Percentiles rank a stretch among this genome's conserved stretches.
Conservation (phyloP, 2,888 invertebrate species). For the Blomia tropicalis region DNA sequence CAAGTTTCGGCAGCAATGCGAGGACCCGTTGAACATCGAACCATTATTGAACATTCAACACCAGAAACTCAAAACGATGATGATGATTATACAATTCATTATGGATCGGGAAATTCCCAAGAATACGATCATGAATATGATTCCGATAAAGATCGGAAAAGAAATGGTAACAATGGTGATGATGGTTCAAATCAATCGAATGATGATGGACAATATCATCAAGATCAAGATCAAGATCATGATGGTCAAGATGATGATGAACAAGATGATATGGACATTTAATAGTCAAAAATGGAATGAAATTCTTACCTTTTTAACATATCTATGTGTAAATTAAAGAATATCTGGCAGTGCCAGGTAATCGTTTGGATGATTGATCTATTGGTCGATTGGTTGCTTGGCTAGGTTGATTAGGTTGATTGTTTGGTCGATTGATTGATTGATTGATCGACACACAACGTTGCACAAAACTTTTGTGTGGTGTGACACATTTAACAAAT, state of each 20-base stretch:
- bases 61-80: background rate
- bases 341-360: too few species aligned
- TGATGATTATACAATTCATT: background rate
- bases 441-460: too few species aligned
- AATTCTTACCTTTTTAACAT: too few species aligned
- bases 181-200: background rate
- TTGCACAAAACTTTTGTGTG: too few species aligned
- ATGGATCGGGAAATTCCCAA: background rate
- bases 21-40: background rate
- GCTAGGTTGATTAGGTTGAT: too few species aligned
- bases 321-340: too few species aligned
- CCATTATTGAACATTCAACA: background rate
- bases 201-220: background rate
- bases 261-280: background rate
- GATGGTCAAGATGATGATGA: background rate
- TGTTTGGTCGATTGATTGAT: too few species aligned
- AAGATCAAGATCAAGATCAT: background rate
- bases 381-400: too few species aligned
- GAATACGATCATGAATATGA: slow-evolving; percentile 18
- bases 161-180: slow-evolving; percentile 8
- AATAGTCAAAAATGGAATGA: too few species aligned
- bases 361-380: too few species aligned
- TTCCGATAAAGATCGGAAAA: slow-evolving; percentile 17
- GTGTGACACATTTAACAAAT: too few species aligned
- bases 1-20: background rate